phyloP scores from a whole-genome alignment of 2,888 invertebrate species.

The Oligia fasciuncula region DNA sequence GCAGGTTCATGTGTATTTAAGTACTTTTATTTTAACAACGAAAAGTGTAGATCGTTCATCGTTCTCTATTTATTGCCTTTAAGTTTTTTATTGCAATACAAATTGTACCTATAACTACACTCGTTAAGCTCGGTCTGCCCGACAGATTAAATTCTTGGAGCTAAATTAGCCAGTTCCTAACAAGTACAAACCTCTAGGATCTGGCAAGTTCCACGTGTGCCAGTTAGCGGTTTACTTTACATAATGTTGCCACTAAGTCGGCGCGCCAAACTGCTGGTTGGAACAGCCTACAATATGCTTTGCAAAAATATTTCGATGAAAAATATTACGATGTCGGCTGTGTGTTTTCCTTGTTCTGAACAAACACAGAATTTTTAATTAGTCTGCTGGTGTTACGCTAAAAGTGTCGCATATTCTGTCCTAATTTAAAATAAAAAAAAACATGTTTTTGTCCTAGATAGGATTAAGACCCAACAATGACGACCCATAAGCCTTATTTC shows the following conservation, averaged over 20 bases:
- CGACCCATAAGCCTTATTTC: no score
- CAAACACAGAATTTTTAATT: slow-evolving; percentile 29
- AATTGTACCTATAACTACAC: background rate
- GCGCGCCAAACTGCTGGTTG: slow-evolving; percentile 20
- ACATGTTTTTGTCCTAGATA: background rate
- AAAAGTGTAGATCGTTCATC: background rate
- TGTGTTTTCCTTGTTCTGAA: slow-evolving; percentile 27
- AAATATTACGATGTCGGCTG: slow-evolving; percentile 30
- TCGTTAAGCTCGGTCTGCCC: background rate
- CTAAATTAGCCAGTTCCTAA: slow-evolving; percentile 11
- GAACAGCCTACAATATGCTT: slow-evolving; percentile 39
- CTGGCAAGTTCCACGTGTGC: slow-evolving; percentile 29
- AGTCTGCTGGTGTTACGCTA: slow-evolving; percentile 11
- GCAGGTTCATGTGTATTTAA: slow-evolving; percentile 18
- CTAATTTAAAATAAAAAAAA: slow-evolving; percentile 6
- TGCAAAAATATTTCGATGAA: slow-evolving; percentile 39
- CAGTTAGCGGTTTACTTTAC: slow-evolving; percentile 40
- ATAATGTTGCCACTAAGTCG: slow-evolving; percentile 30
- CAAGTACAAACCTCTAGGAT: slow-evolving; percentile 23
- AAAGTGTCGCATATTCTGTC: slow-evolving; percentile 3
- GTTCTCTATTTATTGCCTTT: background rate
- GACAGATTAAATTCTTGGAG: slow-evolving; percentile 16
- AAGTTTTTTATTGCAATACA: background rate
- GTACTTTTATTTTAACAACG: slow-evolving; percentile 7
- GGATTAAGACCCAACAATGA: slow-evolving; percentile 4